Evolutionary conservation across 2,888 invertebrate species (phyloP).

Genomic region (Alloplasta piceator): DNA sequence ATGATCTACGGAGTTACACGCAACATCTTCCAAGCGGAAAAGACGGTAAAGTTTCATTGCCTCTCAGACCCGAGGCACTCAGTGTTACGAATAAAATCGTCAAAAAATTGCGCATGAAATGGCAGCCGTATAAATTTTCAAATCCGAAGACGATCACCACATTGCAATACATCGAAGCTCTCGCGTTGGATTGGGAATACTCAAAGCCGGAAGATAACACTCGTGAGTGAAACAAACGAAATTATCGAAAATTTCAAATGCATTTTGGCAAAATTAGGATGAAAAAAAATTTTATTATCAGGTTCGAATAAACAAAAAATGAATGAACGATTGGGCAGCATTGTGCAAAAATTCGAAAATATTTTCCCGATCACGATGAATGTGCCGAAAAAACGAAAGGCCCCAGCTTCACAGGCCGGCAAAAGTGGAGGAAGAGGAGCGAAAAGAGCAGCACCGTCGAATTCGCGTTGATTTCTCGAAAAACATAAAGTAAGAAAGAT

Average conservation of each 20-base stretch:
- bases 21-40: conserved; percentile 45
- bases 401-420: too few species aligned
- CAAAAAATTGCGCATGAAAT: conserved; percentile 57
- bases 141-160: conserved; percentile 69
- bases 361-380: conserved; percentile 30
- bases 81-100: conserved; percentile 63
- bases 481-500: background rate
- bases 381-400: background rate
- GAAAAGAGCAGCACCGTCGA: too few species aligned
- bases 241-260: background rate
- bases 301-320: conserved; percentile 47
- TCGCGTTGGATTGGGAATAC: conserved; percentile 68
- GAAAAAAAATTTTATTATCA: conserved; percentile 9
- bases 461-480: too few species aligned
- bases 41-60: conserved; percentile 23
- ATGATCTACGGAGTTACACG: conserved; percentile 43
- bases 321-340: conserved; percentile 7
- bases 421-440: too few species aligned
- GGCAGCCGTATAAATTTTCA: conserved; percentile 62
- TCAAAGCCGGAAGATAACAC: conserved; percentile 61
- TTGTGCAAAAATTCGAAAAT: conserved; percentile 48
- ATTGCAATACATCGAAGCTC: conserved; percentile 66
- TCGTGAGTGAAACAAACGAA: conserved; percentile 58
- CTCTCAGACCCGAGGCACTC: conserved; percentile 55
- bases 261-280: background rate